Evolutionary conservation across 2,888 invertebrate species (phyloP).

Genomic region (Leptinotarsa haldemani): DNA sequence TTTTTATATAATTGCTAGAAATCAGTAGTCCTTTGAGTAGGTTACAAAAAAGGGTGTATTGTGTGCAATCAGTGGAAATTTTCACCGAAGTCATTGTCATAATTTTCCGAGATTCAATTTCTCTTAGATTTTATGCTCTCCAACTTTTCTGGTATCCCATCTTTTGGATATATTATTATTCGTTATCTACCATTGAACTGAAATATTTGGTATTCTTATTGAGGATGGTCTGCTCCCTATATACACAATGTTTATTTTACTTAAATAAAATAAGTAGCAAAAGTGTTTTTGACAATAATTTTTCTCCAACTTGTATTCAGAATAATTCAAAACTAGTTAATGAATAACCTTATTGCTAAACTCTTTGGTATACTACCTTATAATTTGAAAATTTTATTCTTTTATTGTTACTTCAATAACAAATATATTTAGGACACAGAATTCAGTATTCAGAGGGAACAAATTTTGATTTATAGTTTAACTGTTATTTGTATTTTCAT

Average conservation of each 20-base stretch:
- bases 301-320: background rate
- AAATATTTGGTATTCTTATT: background rate
- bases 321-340: slow-evolving; percentile 1
- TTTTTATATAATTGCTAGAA: too few species aligned
- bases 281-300: slow-evolving; percentile 6
- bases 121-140: too few species aligned
- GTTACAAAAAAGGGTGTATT: too few species aligned
- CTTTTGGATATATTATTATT: background rate
- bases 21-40: too few species aligned
- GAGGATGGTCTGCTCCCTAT: too few species aligned
- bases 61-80: too few species aligned
- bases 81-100: too few species aligned
- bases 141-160: too few species aligned
- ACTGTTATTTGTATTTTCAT: background rate
- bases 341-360: background rate
- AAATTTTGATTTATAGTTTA: background rate
- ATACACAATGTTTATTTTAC: background rate
- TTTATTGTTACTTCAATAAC: too few species aligned
- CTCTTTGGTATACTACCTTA: background rate
- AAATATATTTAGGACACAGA: too few species aligned
- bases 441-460: background rate
- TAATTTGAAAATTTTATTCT: too few species aligned
- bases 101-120: too few species aligned
- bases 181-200: background rate
- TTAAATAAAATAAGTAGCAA: background rate